Conservation (phyloP, 2,888 invertebrate genomes). For the Ochropacha duplaris region DNA sequence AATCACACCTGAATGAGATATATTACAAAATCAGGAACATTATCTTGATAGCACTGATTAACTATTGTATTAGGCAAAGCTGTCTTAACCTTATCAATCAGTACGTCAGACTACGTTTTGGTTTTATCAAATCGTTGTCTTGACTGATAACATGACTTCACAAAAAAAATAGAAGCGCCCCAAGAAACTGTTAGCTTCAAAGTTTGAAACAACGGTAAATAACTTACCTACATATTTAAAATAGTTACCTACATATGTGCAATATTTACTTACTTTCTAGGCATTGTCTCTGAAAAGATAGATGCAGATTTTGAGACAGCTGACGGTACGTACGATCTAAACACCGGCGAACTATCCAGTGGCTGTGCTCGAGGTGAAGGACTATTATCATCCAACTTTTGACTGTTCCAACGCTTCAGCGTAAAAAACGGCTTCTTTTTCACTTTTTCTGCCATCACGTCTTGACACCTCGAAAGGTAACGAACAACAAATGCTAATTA, state of each 20-base stretch:
- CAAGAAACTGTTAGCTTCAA: neutral
- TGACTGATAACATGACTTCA: neutral
- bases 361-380: slow-evolving; percentile 13
- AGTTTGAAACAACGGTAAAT: no score
- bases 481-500: slow-evolving; percentile 19
- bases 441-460: slow-evolving; percentile 65
- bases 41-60: neutral
- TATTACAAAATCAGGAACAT: neutral
- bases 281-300: slow-evolving; percentile 43
- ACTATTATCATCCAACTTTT: slow-evolving; percentile 31
- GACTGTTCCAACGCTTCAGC: slow-evolving; percentile 62
- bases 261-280: slow-evolving; percentile 50
- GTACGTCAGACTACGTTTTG: neutral
- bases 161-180: neutral
- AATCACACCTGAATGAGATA: neutral
- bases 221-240: neutral
- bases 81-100: no score
- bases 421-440: slow-evolving; percentile 67
- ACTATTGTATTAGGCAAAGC: no score
- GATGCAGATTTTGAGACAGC: slow-evolving; percentile 16
- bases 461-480: slow-evolving; percentile 26
- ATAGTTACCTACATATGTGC: neutral
- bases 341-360: slow-evolving; percentile 23
- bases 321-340: slow-evolving; percentile 16
- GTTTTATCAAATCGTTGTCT: neutral